phyloP scores from a whole-genome alignment of 2,113 vertebrate genomes.

The Brachionichthys hirsutus region DNA sequence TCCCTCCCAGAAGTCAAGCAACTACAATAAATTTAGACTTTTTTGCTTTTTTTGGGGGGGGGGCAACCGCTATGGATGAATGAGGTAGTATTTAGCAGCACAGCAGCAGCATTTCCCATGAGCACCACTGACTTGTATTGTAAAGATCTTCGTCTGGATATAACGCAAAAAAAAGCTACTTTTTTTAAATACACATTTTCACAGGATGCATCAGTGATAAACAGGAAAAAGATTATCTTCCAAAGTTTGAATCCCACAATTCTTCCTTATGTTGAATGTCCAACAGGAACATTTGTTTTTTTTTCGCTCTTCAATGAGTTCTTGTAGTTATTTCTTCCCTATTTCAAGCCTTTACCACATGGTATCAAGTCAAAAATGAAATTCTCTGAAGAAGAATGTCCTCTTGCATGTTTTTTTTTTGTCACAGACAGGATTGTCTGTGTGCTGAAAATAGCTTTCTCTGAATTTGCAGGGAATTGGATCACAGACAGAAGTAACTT shows the following conservation, averaged over 20 bases:
- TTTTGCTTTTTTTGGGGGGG: neutral
- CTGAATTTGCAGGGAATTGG: neutral
- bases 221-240: neutral
- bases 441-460: neutral
- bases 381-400: no score
- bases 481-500: neutral
- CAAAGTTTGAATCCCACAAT: neutral
- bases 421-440: no score
- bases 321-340: neutral
- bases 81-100: neutral
- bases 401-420: no score
- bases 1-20: conserved; percentile 10
- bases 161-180: no score
- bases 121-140: neutral
- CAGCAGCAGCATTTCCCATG: neutral
- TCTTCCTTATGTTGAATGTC: neutral
- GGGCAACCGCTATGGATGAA: no score
- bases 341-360: neutral
- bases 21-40: neutral
- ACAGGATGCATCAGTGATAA: neutral
- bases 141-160: neutral
- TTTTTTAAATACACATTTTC: neutral
- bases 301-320: neutral
- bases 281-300: no score
- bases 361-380: no score